Base-by-base conservation (phyloP, 1,140 invertebrate genomes). In the Thaumetopoea pityocampa region DNA sequence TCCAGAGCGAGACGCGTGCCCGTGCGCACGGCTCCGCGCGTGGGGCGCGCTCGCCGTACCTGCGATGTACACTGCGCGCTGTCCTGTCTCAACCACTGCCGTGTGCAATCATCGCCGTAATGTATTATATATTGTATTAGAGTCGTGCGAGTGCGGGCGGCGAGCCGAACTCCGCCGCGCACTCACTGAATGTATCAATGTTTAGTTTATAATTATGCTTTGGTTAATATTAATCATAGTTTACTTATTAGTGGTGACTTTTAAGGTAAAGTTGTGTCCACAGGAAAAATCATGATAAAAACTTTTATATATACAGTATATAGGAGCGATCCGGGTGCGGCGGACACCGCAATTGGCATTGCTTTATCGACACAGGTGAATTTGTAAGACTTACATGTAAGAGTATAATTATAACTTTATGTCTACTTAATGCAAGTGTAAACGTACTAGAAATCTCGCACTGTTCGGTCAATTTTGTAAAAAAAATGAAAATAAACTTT, bases 371-470 rank as follows among this genome's bases (percentile, higher is more conserved):
- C 71, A 74, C 74, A 81, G 74, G 74, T 83, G 79, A 72, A 79
- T 67, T 61, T 60, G 67, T 80, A 83, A 79, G 79, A 83, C 74
- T 81, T 80, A 84, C 71, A 67, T 78, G 67, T 81, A 81, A 81
- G 77, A 66, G 58, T 73, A 76, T 83, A 74, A 81, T 79, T 68
- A 77, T 79, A 83, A 74, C 67, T 81, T 77, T 84, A 80, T 81
- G 76, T 84, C 80, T 84, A 84, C 80, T 84, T 84, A 84, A 84
- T 78, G 73, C 80, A 84, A 84, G 73, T 81, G 76, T 81, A 81
- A 83, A 84, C 80, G 76, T 84, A 78, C 76, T 84, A 84, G 77
- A 84, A 84, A 84, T 84, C 76, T 84, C 80, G 78, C 78, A 82
- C 80, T 84, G 80, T 84, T 84, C 78, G 78, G 80, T 84, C 80